phyloP scores from a whole-genome alignment of 2,888 invertebrate genomes.

The Aleiodes alternator region DNA sequence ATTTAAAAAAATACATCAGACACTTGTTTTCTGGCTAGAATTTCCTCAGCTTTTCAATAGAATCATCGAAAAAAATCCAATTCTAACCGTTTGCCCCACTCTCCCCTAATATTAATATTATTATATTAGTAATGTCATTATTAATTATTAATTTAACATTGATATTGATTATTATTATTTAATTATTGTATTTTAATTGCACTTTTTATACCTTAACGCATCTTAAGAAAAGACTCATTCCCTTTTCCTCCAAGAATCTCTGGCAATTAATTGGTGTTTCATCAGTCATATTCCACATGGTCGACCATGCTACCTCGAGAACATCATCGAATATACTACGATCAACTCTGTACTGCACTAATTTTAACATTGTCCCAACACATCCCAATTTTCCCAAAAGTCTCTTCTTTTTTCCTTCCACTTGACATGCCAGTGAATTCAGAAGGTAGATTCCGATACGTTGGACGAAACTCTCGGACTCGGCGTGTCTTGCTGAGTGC shows the following conservation, averaged over 20 bases:
- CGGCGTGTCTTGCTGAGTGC: conserved; percentile 87
- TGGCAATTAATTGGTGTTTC: conserved; percentile 97
- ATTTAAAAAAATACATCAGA: no score
- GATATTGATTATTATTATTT: no score
- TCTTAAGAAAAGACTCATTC: conserved; percentile 92
- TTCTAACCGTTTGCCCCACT: no score
- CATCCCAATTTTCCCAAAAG: conserved; percentile 94
- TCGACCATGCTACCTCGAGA: conserved; percentile 98
- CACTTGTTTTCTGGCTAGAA: no score
- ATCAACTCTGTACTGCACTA: conserved; percentile 89
- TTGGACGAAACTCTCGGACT: conserved; percentile 94
- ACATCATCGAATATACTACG: conserved; percentile 93
- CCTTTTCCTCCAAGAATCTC: conserved; percentile 90
- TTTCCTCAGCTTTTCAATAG: no score
- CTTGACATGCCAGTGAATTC: conserved; percentile 97
- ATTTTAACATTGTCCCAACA: conserved; percentile 88
- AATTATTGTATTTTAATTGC: no score
- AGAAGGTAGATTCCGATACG: conserved; percentile 95
- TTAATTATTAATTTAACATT: no score
- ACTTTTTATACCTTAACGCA: conserved; percentile 85
- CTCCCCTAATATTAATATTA: no score
- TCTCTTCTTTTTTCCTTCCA: conserved; percentile 94
- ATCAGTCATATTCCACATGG: conserved; percentile 99
- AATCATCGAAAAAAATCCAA: no score
- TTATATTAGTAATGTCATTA: no score